A percentile compares a stretch with the other conserved stretches of the same genome.
These are phyloP conservation scores for Holotrichia oblita DNA, from an alignment of 1,140 invertebrate genomes.

Conservation along the genomic window DNA sequence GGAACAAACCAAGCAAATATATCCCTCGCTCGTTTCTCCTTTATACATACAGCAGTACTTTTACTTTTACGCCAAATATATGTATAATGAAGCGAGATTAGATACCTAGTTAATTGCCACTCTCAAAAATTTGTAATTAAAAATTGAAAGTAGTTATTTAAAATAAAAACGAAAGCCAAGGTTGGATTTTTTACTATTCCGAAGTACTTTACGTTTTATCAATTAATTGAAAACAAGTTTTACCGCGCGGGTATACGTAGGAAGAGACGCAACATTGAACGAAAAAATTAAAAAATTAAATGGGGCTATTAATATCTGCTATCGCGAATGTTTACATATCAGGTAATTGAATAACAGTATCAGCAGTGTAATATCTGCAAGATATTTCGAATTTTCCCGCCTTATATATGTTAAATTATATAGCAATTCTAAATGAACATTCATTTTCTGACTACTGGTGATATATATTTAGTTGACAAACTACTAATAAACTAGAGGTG, in stretches of 20 bases:
- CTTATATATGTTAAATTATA: too few species aligned
- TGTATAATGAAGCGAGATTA: background rate
- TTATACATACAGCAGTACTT: too few species aligned
- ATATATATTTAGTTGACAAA: too few species aligned
- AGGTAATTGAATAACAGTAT: background rate
- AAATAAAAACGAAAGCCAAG: constrained; percentile 13
- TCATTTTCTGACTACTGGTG: too few species aligned
- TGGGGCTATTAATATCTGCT: background rate
- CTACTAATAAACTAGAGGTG: too few species aligned
- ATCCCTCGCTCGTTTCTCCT: too few species aligned
- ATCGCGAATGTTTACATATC: background rate
- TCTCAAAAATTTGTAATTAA: constrained; percentile 1
- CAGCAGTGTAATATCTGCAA: background rate
- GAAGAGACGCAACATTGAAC: background rate
- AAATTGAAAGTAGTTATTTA: constrained; percentile 28
- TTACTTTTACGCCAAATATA: too few species aligned
- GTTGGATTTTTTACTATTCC: background rate
- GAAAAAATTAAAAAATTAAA: background rate
- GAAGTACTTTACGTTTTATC: constrained; percentile 7
- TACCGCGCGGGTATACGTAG: background rate
- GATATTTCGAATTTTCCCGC: too few species aligned
- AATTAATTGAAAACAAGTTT: constrained; percentile 22
- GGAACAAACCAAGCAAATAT: too few species aligned
- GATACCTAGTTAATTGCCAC: constrained; percentile 2
- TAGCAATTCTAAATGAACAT: too few species aligned